phyloP scores from a whole-genome alignment of 2,888 invertebrate species.

The Lithophane ornitopus region DNA sequence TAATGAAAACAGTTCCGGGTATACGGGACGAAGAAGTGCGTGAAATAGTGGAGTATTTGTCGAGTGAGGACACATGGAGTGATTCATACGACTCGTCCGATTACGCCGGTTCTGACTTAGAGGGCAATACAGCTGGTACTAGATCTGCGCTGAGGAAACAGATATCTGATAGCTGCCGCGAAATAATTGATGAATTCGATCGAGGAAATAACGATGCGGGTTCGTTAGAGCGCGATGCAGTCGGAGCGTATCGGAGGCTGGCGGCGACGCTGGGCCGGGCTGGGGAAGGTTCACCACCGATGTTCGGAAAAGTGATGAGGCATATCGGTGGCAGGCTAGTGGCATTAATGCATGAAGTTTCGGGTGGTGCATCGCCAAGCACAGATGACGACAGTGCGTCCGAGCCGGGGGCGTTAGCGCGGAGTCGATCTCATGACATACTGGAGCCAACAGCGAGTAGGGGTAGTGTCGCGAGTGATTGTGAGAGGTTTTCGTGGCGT shows the following conservation, averaged over 20 bases:
- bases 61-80: conserved; percentile 98
- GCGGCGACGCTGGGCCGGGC: conserved; percentile 96
- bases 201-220: conserved; percentile 91
- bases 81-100: conserved; percentile 98
- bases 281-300: conserved; percentile 93
- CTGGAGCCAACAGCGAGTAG: conserved; percentile 91
- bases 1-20: conserved; percentile 98
- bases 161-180: conserved; percentile 96
- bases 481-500: conserved; percentile 97
- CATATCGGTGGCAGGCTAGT: conserved; percentile 97
- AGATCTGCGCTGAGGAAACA: conserved; percentile 95
- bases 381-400: conserved; percentile 94
- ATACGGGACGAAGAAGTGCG: conserved; percentile 97
- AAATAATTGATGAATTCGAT: conserved; percentile 97
- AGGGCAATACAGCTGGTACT: conserved; percentile 91
- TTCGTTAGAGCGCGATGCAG: conserved; percentile 93
- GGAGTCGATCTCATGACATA: conserved; percentile 96
- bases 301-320: conserved; percentile 97
- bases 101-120: conserved; percentile 97
- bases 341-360: conserved; percentile 97
- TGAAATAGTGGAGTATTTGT: conserved; percentile 97
- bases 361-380: conserved; percentile 94
- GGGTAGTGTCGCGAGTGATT: conserved; percentile 95
- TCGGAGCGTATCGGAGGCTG: conserved; percentile 96
- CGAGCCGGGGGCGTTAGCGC: conserved; percentile 92